Base-by-base conservation (phyloP, 2,113 vertebrate genomes). In the Nycticryphes semicollaris region DNA sequence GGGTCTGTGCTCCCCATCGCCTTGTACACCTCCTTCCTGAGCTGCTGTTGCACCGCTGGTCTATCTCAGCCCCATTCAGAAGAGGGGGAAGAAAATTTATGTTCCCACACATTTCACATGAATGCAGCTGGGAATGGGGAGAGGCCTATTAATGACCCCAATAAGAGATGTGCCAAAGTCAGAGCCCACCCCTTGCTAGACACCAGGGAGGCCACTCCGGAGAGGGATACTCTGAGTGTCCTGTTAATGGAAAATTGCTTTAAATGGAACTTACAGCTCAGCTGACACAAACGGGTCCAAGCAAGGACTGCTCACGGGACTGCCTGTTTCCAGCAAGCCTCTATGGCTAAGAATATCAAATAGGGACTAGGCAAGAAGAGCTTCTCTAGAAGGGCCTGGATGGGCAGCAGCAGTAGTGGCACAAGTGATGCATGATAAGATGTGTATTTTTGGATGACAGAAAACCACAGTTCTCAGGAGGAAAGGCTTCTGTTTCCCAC, bases 91-190 rank as follows among this genome's bases (percentile, higher is more conserved):
- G 30, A 73, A 85, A 31, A 59, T 54, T 28, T 23, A 33, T 14
- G 7, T 22, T 76, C 35, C 11, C 2, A 0, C 27, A 41, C 12
- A 25, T n/a, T 64, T 66, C 43, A 53, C 33, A 23, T 27, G 20
- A 35, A 60, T 0, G 4, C 45, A 53, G 30, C 45, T 66, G 53
- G 82, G 66, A 76, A 51, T 57, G 24, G 9, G 22, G 45, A 76
- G 48, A 88, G 53, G 27, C 19, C 25, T 57, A 4, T n/a, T 79
- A 45, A 37, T 62, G 27, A 80, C 41, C 62, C 59, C 41, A 76
- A 0, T 0, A 7, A 77, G 51, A 94, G 20, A 84, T 12, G 17
- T 1, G 3, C 10, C 2, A 0, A 30, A 47, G 7, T 53, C 22
- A 64, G 39, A 83, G 67, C 27, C 31, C 37, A 75, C 12, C 11